Percentiles rank a stretch among this genome's conserved stretches.
phyloP scores from a whole-genome alignment of 2,888 invertebrate genomes.

The Glyphotaelius pellucidus region DNA sequence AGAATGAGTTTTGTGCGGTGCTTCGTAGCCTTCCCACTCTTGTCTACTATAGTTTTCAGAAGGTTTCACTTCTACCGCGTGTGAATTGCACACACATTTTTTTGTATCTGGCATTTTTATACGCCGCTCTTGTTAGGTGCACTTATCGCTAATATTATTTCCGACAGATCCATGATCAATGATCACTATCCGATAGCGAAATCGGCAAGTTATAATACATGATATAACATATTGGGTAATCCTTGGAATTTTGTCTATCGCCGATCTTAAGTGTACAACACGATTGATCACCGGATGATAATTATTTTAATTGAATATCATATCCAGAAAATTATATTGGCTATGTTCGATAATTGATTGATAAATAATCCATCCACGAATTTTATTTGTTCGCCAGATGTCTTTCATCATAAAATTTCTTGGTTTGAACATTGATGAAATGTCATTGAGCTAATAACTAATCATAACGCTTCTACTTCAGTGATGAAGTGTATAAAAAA shows the following conservation, averaged over 20 bases:
- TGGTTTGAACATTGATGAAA: neutral
- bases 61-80: too few species aligned
- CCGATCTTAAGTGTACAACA: neutral
- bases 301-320: neutral
- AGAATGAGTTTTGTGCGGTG: too few species aligned
- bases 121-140: neutral
- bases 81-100: too few species aligned
- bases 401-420: neutral
- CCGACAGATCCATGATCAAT: neutral
- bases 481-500: too few species aligned
- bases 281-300: neutral
- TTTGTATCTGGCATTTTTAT: neutral
- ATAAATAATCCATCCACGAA: neutral
- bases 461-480: too few species aligned
- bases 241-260: neutral
- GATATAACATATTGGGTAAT: neutral
- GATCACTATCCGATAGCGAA: neutral
- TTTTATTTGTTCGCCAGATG: neutral
- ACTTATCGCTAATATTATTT: neutral
- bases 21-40: too few species aligned
- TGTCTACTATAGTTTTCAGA: too few species aligned
- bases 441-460: too few species aligned
- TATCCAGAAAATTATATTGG: neutral
- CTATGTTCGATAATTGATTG: neutral
- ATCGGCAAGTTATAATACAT: neutral